phyloP scores from a whole-genome alignment of 2,888 invertebrate genomes.

The Sarcophaga rosellei region DNA sequence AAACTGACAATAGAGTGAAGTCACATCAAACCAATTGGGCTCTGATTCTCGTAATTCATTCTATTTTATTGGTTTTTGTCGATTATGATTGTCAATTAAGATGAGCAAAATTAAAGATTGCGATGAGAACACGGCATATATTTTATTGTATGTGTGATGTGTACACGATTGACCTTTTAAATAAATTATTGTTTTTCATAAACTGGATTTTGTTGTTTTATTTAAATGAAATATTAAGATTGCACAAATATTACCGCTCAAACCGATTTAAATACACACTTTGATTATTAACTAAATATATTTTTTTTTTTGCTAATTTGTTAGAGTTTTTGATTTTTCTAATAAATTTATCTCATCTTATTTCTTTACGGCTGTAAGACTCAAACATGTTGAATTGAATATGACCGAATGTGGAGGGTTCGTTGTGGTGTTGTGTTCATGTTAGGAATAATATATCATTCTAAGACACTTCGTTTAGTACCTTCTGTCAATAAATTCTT shows the following conservation, averaged over 20 bases:
- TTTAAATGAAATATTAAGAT: too few species aligned
- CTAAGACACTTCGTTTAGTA: background rate
- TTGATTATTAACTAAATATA: background rate
- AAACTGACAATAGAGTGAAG: slow-evolving; percentile 45
- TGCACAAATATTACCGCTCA: background rate
- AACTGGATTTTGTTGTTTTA: background rate
- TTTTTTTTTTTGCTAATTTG: background rate
- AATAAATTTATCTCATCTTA: background rate
- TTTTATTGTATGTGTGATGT: slow-evolving; percentile 1
- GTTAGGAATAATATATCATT: background rate
- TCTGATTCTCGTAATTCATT: slow-evolving; percentile 15
- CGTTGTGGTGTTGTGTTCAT: too few species aligned
- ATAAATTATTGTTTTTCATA: slow-evolving; percentile 26
- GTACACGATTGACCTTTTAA: slow-evolving; percentile 27
- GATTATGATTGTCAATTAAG: slow-evolving; percentile 11
- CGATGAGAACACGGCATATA: background rate
- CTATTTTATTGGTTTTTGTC: background rate
- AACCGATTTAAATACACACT: slow-evolving; percentile 10
- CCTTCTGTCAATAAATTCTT: background rate
- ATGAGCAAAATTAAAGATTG: slow-evolving; percentile 25
- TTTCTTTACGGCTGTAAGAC: too few species aligned
- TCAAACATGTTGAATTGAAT: too few species aligned
- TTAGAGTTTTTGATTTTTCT: background rate
- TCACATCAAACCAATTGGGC: slow-evolving; percentile 15
- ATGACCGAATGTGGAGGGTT: too few species aligned